A percentile compares a stretch with the other conserved stretches of the same genome.
Conservation (phyloP, 2,888 invertebrate species). For the Drosophila fungiperda region DNA sequence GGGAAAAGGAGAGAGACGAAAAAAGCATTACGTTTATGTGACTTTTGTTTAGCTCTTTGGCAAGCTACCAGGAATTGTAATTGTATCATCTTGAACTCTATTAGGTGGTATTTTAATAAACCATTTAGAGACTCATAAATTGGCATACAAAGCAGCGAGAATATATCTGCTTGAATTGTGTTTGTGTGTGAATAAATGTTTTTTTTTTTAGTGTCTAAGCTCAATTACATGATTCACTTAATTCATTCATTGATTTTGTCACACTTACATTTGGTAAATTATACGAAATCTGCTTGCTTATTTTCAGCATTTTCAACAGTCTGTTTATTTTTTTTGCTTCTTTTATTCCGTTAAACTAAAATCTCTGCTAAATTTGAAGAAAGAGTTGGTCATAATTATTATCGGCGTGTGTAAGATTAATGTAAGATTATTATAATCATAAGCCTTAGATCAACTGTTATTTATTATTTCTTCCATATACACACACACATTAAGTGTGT, state of each 20-base stretch:
- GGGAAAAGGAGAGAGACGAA: not conserved
- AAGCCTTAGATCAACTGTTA: not conserved
- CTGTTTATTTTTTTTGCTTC: not conserved
- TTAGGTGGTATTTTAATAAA: constrained; percentile 29
- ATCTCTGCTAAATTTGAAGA: not conserved
- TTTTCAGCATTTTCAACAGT: not conserved
- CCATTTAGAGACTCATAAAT: constrained; percentile 31
- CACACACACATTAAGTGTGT: fast-evolving
- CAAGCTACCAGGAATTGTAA: constrained; percentile 61
- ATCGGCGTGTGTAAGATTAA: no score
- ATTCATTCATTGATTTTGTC: not conserved
- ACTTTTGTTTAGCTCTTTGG: constrained; percentile 61
- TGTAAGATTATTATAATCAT: not conserved
- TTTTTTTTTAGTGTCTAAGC: not conserved
- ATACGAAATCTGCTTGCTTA: not conserved
- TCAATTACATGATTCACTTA: not conserved
- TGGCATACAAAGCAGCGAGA: not conserved
- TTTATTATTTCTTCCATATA: not conserved
- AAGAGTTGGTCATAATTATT: no score
- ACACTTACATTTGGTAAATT: not conserved
- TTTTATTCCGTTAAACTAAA: not conserved
- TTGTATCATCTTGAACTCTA: constrained; percentile 36
- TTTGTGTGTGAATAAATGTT: not conserved
- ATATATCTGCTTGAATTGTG: not conserved
- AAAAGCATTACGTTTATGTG: constrained; percentile 45